Base-by-base conservation (phyloP, 1,140 invertebrate genomes). In the Ostrea denselamellosa region DNA sequence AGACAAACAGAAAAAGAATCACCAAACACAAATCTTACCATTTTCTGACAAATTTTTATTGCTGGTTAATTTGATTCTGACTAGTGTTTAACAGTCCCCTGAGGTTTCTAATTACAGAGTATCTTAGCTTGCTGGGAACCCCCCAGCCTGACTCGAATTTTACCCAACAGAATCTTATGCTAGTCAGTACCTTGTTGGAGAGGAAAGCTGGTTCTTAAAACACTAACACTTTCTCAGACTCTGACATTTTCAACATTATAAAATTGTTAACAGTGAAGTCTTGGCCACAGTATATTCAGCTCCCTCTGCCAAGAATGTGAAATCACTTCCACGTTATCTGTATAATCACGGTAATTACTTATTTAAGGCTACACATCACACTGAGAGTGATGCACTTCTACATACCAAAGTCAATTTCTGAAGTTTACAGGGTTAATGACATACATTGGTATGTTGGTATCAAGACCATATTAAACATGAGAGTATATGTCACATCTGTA, bases 31-130 rank as follows among this genome's bases (percentile, higher is more conserved):
- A 71, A 71, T 71, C 68, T 71, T 34, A 71, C 68, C 68, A 71
- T 71, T 71, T 71, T 34, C 68, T 71, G 68, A 71, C 68, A 71
- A 71, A 71, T 71, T 71, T 71, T 71, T 71, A 71, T 71, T 71
- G 68, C 68, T 34, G 25, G 25, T 71, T 71, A 71, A 71, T 71
- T 71, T 71, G 25, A 14, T 71, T 71, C 68, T 71, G 68, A 71
- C 68, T 71, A 14, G 68, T 71, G 9, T 71, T 71, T 71, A 71
- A 71, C 68, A 71, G 68, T 71, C 68, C 68, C 68, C 68, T 71
- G 68, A 14, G 10, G 68, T 34, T 71, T 25, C 25, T 22, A 34
- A 71, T 71, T 71, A 71, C 28, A 34, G 68, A 10, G 25, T 71
- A 28, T 71, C 25, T 14, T 34, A 14, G 25, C 68, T 71, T 12